Evolutionary conservation across 2,888 invertebrate species (phyloP).

Genomic region (Thecocarcelia acutangulata): DNA sequence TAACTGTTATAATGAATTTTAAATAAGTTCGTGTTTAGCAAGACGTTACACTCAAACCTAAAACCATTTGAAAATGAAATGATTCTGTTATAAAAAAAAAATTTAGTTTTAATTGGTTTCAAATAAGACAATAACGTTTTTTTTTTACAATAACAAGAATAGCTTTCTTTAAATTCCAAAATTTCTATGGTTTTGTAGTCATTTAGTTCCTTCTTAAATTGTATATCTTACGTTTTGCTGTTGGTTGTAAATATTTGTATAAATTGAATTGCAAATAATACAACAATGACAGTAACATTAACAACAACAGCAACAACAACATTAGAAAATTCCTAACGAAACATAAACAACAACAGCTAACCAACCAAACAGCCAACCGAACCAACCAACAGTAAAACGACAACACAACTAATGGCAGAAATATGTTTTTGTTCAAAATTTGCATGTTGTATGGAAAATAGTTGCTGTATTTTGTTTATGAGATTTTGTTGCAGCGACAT

Average conservation of each 20-base stretch:
- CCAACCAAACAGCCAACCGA: too few species aligned
- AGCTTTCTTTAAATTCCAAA: neutral
- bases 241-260: constrained; percentile 56
- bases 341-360: constrained; percentile 34
- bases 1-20: too few species aligned
- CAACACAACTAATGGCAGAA: constrained; percentile 60
- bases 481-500: constrained; percentile 18
- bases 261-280: constrained; percentile 60
- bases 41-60: too few species aligned
- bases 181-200: constrained; percentile 1
- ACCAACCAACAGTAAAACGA: constrained; percentile 3
- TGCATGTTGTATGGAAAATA: constrained; percentile 59
- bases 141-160: too few species aligned
- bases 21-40: too few species aligned
- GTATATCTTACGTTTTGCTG: constrained; percentile 57
- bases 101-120: too few species aligned
- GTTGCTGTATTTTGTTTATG: constrained; percentile 44
- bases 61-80: too few species aligned
- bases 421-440: constrained; percentile 67
- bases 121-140: too few species aligned
- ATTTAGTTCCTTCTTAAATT: constrained; percentile 32
- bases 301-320: constrained; percentile 44
- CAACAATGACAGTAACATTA: constrained; percentile 58
- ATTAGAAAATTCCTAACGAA: constrained; percentile 16
- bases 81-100: too few species aligned